Conservation (phyloP, 2,113 vertebrate species). For the Cyanoderma ruficeps region DNA sequence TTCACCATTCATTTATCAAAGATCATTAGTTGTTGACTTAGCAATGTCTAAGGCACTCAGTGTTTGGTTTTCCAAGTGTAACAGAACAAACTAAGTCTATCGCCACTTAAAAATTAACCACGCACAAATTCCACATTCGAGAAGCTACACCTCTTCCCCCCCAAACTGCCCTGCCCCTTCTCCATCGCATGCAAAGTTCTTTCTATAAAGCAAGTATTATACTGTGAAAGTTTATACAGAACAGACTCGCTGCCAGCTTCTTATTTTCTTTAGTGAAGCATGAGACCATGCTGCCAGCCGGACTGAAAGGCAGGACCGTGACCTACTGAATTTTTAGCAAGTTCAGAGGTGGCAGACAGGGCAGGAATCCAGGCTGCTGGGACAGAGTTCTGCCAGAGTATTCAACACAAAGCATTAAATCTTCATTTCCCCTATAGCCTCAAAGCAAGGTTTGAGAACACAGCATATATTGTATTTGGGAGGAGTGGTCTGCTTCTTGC, state of each 20-base stretch:
- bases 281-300: neutral
- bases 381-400: neutral
- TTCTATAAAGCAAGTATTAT: neutral
- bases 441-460: slow-evolving; percentile 15
- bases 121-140: fast-evolving
- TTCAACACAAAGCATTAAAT: slow-evolving; percentile 36
- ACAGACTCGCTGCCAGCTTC: neutral
- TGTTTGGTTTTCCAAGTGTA: neutral
- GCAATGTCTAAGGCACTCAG: neutral
- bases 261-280: slow-evolving; percentile 1
- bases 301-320: neutral
- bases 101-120: fast-evolving
- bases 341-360: slow-evolving; percentile 61
- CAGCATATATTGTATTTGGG: neutral
- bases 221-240: neutral
- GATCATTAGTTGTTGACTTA: slow-evolving; percentile 1
- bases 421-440: neutral
- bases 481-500: neutral
- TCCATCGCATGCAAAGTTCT: neutral
- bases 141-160: neutral
- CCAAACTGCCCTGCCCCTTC: neutral
- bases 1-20: neutral
- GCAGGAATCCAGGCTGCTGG: slow-evolving; percentile 21
- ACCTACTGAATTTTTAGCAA: slow-evolving; percentile 43
- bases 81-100: neutral